phyloP scores from a whole-genome alignment of 2,888 invertebrate species.

The Bellardia pandia region DNA sequence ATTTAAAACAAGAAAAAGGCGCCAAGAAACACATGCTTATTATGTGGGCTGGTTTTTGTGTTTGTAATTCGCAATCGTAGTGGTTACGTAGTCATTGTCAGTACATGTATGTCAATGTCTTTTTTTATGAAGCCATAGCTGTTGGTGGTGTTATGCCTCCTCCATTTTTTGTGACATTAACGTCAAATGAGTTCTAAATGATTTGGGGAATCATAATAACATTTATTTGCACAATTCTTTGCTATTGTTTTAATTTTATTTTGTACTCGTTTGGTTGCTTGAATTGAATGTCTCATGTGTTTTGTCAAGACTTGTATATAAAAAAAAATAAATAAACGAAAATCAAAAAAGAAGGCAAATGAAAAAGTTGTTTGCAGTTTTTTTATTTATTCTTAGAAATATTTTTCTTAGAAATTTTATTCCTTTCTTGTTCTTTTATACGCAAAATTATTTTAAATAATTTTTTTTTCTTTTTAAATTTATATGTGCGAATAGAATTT shows the following conservation, averaged over 20 bases:
- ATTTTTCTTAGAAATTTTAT: conserved; percentile 1
- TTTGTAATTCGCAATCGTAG: neutral
- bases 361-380: conserved; percentile 17
- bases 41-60: conserved; percentile 12
- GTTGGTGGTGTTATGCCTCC: neutral
- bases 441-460: neutral
- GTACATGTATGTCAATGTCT: neutral
- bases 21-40: neutral
- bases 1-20: conserved; percentile 15
- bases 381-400: neutral
- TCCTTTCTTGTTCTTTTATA: neutral
- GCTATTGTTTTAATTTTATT: conserved; percentile 16
- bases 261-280: neutral
- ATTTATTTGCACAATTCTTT: conserved; percentile 21
- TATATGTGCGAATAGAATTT: neutral
- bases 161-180: neutral
- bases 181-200: conserved; percentile 27
- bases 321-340: conserved; percentile 3
- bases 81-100: neutral
- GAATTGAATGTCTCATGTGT: neutral
- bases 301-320: conserved; percentile 10
- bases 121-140: neutral
- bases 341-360: neutral
- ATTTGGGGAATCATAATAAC: conserved; percentile 47
- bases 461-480: neutral